phyloP scores from a whole-genome alignment of 1,140 invertebrate species.

The Riptortus pedestris region DNA sequence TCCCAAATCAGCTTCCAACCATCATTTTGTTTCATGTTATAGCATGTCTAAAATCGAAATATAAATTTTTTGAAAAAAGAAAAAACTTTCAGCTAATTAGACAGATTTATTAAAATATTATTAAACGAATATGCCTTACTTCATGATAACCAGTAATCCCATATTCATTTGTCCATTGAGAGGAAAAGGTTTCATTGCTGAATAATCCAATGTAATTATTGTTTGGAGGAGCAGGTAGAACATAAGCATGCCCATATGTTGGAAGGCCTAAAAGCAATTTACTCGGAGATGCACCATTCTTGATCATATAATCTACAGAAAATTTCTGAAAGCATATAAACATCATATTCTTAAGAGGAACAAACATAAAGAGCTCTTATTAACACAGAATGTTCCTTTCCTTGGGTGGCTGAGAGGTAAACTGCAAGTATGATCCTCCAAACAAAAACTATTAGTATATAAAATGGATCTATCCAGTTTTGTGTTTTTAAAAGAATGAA shows the following conservation, averaged over 20 bases:
- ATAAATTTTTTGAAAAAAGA: not conserved
- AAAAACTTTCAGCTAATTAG: not conserved
- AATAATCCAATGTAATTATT: constrained; percentile 40
- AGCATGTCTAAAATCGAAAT: constrained; percentile 44
- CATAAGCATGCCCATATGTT: constrained; percentile 71
- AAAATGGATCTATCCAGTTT: too few species aligned
- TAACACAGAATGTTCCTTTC: too few species aligned
- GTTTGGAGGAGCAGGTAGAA: constrained; percentile 39
- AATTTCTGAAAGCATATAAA: constrained; percentile 49
- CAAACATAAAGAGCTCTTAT: constrained; percentile 23
- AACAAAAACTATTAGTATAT: too few species aligned
- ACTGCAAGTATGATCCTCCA: too few species aligned
- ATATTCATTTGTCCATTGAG: constrained; percentile 62
- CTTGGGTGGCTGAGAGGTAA: too few species aligned
- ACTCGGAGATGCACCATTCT: constrained; percentile 53
- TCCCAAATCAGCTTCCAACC: constrained; percentile 50
- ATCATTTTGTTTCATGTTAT: constrained; percentile 42
- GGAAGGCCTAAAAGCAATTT: constrained; percentile 75
- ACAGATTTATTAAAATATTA: not conserved
- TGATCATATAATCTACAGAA: constrained; percentile 63
- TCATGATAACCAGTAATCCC: constrained; percentile 85
- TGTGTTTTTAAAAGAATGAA: too few species aligned
- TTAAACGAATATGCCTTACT: constrained; percentile 33
- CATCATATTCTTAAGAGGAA: constrained; percentile 10
- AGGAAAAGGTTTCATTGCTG: constrained; percentile 51